These are phyloP conservation scores for Monodelphis domestica DNA, from an alignment of 2,797 vertebrate species.

Conservation along the genomic window DNA sequence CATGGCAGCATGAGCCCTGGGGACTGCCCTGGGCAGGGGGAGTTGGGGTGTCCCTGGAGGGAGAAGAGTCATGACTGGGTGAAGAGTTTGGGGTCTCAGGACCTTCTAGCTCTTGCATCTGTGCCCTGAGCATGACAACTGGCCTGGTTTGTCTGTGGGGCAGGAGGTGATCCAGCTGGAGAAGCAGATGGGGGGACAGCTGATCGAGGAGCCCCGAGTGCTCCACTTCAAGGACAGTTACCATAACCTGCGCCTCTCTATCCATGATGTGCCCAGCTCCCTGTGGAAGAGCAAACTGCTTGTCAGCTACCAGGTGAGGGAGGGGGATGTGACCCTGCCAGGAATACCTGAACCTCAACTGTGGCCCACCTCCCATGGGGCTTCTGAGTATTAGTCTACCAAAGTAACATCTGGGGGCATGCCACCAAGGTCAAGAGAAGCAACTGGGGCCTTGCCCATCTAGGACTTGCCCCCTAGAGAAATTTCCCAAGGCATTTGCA, in stretches of 20 bases:
- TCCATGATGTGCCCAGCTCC: slow-evolving; percentile 97
- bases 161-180: slow-evolving; percentile 99
- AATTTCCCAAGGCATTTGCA: background rate
- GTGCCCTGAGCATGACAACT: background rate
- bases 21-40: background rate
- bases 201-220: slow-evolving; percentile 96
- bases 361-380: background rate
- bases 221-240: slow-evolving; percentile 99
- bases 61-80: too few relatives aligned
- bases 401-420: too few relatives aligned
- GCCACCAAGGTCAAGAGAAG: too few relatives aligned
- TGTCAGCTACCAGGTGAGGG: slow-evolving; percentile 95
- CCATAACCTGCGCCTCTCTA: slow-evolving; percentile 98
- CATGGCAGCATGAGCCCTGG: background rate
- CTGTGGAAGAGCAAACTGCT: slow-evolving; percentile 99
- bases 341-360: background rate
- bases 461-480: background rate
- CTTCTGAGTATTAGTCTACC: background rate
- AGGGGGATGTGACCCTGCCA: background rate
- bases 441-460: background rate
- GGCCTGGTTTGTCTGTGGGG: slow-evolving; percentile 14
- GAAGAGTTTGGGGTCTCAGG: background rate
- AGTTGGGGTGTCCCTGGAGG: background rate
- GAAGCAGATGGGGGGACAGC: slow-evolving; percentile 96
- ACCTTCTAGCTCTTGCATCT: accelerated